Conservation (phyloP, 2,888 invertebrate genomes). For the Trissolcus japonicus region DNA sequence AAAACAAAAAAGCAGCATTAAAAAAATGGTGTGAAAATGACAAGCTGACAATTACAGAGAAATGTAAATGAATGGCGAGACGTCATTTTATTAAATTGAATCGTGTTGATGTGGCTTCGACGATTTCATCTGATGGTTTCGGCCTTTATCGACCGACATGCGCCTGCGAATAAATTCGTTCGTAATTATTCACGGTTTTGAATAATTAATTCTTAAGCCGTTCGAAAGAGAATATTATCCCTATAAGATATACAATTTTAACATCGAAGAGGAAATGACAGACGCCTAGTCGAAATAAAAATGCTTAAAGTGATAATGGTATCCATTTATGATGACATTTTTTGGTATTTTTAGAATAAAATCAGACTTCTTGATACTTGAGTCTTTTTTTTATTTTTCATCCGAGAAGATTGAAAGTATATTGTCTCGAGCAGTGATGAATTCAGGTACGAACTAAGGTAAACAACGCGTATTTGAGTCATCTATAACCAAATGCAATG, state of each 20-base stretch:
- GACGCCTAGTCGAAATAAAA: slow-evolving; percentile 43
- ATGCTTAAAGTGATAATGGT: slow-evolving; percentile 1
- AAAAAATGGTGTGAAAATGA: background rate
- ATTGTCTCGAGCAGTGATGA: slow-evolving; percentile 2
- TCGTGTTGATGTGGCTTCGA: slow-evolving; percentile 45
- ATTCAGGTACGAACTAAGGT: slow-evolving; percentile 27
- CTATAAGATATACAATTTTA: slow-evolving; percentile 52
- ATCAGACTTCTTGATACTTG: background rate
- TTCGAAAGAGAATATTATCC: slow-evolving; percentile 55
- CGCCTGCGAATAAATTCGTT: slow-evolving; percentile 55
- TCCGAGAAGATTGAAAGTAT: background rate
- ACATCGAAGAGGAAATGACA: slow-evolving; percentile 55
- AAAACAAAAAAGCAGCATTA: background rate
- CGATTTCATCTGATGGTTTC: slow-evolving; percentile 49
- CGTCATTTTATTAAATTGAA: slow-evolving; percentile 51
- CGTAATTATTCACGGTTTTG: slow-evolving; percentile 57
- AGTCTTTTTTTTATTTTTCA: background rate
- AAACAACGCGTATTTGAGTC: slow-evolving; percentile 33
- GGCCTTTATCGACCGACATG: slow-evolving; percentile 56
- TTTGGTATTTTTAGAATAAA: background rate
- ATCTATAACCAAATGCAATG: slow-evolving; percentile 33
- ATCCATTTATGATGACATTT: background rate
- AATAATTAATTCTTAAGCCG: slow-evolving; percentile 58
- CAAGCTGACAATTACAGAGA: background rate
- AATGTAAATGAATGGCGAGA: slow-evolving; percentile 28